Conservation (phyloP, 2,888 invertebrate genomes). For the Scaptomyza flava region DNA sequence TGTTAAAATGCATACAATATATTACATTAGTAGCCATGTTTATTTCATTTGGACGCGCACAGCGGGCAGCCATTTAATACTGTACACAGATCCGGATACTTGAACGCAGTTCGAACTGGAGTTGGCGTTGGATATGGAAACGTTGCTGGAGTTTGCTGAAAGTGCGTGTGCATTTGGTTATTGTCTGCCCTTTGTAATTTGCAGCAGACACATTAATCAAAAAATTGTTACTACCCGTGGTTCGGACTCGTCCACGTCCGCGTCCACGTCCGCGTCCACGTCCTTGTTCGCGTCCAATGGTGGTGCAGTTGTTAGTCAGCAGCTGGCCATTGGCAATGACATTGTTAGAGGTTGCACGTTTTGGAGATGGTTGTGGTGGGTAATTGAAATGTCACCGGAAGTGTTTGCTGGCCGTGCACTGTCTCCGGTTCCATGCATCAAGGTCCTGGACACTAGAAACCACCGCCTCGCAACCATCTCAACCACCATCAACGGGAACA, state of each 20-base stretch:
- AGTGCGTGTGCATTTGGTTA: constrained; percentile 50
- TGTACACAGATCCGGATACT: constrained; percentile 14
- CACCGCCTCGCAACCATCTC: constrained; percentile 9
- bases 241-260: neutral
- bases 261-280: neutral
- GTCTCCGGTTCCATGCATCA: constrained; percentile 68
- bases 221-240: constrained; percentile 79
- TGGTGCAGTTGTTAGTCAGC: constrained; percentile 70
- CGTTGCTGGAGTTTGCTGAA: constrained; percentile 6
- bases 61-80: constrained; percentile 46
- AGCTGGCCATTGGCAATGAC: constrained; percentile 35
- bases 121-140: neutral
- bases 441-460: constrained; percentile 26
- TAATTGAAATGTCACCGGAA: constrained; percentile 84
- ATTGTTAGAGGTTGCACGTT: constrained; percentile 30
- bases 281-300: neutral
- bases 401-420: constrained; percentile 76
- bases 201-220: constrained; percentile 84
- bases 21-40: constrained; percentile 74
- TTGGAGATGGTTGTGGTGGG: constrained; percentile 76
- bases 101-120: constrained; percentile 1
- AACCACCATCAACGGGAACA: constrained; percentile 2
- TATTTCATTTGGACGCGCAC: constrained; percentile 71
- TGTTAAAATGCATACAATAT: constrained; percentile 3
- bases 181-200: constrained; percentile 82